Base-by-base conservation (phyloP, 2,113 vertebrate genomes). In the Cottus gobio region DNA sequence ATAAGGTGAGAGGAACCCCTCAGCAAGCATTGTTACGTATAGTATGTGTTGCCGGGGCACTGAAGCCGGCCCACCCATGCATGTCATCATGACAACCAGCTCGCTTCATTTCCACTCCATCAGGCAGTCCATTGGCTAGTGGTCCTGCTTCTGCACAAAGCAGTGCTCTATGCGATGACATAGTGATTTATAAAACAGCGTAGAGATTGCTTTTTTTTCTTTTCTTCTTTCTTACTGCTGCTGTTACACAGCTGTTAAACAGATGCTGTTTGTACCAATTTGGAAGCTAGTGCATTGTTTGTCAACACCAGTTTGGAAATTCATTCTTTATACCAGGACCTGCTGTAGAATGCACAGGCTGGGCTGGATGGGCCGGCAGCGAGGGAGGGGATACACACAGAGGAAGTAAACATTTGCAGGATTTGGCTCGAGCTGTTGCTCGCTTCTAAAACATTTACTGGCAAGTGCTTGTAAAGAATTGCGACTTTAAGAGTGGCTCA, bases 211-310 rank as follows among this genome's bases (percentile, higher is more conserved):
- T 79, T 80, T 87, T 79, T 83, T 79, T 24, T 20, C 10, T 10
- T 24, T 12, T 2, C 22, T 26, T 75, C 79, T 78, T 26, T 75
- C 79, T 78, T 69, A 85, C 76, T 48, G 56, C 80, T 78, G 82
- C 87, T 90, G 88, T 91, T 91, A 92, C 90, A 85, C 91, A 93
- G 89, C 91, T 94, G 93, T 92, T 93, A 92, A 94, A 89, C 93
- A 93, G 89, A 92, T 92, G 92, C 86, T 92, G 89, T 93, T 93
- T 94, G 92, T 92, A 92, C 86, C 92, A 92, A 92, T 94, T 93
- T 94, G 89, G 90, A 84, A 90, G 86, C 86, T 36, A 86, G 84
- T 83, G 87, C 90, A 84, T 93, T 93, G 92, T 95, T 94, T 94
- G 92, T 94, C 93, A 93, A 91, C 90, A 90, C 79, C 84, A 79